A percentile compares a stretch with the other conserved stretches of the same genome.
These are phyloP conservation scores for Stegostoma tigrinum DNA, from an alignment of 2,113 vertebrate species.

Conservation along the genomic window DNA sequence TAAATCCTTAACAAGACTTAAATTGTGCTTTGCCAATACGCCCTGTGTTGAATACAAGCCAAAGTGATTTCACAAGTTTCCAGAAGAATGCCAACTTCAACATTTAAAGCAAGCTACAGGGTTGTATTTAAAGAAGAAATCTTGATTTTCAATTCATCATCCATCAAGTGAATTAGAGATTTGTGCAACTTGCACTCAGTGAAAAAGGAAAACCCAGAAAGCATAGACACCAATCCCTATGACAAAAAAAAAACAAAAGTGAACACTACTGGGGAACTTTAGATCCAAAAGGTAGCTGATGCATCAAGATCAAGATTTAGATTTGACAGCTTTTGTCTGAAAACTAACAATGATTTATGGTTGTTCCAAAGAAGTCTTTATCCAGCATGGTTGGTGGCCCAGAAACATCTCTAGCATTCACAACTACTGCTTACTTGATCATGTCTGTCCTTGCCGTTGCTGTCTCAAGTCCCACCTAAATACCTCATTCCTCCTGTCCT, in stretches of 20 bases:
- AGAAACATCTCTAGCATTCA: background rate
- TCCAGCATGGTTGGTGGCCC: too few species aligned
- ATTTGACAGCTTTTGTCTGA: background rate
- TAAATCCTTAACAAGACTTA: background rate
- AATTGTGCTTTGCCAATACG: background rate
- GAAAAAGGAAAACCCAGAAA: background rate
- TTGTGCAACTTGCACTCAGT: background rate
- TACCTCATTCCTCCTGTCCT: background rate
- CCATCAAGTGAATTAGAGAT: background rate
- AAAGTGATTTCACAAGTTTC: background rate
- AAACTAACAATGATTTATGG: background rate
- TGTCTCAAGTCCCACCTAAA: background rate
- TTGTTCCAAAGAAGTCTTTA: too few species aligned
- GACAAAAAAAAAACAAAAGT: too few species aligned
- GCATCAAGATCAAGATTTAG: background rate
- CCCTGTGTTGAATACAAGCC: background rate
- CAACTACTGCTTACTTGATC: background rate
- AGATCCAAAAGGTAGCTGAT: background rate
- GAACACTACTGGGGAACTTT: too few species aligned
- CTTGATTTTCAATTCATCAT: background rate
- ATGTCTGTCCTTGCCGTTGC: background rate
- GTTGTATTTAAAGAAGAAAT: too few species aligned
- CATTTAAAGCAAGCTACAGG: too few species aligned
- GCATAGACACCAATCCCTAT: too few species aligned
- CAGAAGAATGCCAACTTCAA: background rate